Base-by-base conservation (phyloP, 1,140 invertebrate genomes). In the Cotesia glomerata region DNA sequence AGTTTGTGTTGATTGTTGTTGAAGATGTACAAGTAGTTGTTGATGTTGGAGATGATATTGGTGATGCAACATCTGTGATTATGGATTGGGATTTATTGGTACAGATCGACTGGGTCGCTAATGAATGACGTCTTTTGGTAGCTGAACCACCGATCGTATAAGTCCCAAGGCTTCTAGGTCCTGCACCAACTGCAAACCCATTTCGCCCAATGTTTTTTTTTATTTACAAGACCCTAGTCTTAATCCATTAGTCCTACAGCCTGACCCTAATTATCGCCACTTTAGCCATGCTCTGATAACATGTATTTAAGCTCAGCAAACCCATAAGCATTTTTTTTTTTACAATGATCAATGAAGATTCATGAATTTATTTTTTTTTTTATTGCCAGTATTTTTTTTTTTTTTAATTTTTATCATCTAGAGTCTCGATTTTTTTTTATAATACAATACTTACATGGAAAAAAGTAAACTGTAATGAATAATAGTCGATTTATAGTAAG, bases 51-150 rank as follows among this genome's bases (percentile, higher is more conserved):
- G 39, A 45, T 45, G 39, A 45, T 9, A 45, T 45, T 74, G 81
- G 75, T 69, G 75, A 77, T 72, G 75, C 80, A 72, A 76, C 82
- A 77, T 80, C 84, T 76, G 76, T 75, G 79, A 85, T 79, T 82
- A 75, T 71, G 79, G 85, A 80, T 80, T 86, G 82, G 81, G 83
- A 84, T 83, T 86, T 85, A 81, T 84, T 85, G 78, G 78, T 76
- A 79, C 80, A 80, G 82, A 83, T 81, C 80, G 84, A 84, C 82
- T 87, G 85, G 82, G 82, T 87, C 72, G 86, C 85, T 79, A 87
- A 82, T 79, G 86, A 87, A 78, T 87, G 85, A 77, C 85, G 85
- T 77, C 84, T 85, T 80, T 83, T 82, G 72, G 84, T 80, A 79
- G 78, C 78, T 77, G 79, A 79, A 80, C 80, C 79, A 80, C 82